Percentiles rank a stretch among this genome's conserved stretches.
phyloP scores from a whole-genome alignment of 1,140 invertebrate genomes.

The Pseudomyrmex cubaensis region DNA sequence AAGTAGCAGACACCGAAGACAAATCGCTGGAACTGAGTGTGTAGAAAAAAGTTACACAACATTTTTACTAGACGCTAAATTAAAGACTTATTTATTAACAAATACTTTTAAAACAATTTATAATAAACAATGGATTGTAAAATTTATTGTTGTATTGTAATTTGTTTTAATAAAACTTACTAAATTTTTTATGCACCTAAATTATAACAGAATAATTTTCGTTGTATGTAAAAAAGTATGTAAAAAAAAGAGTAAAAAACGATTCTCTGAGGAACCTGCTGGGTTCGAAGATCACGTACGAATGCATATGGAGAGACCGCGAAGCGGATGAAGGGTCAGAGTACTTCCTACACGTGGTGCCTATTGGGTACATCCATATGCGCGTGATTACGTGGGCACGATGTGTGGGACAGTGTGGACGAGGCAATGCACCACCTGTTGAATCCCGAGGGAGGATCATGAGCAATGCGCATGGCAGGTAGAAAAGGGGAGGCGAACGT shows the following conservation, averaged over 20 bases:
- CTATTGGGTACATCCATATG: slow-evolving; percentile 68
- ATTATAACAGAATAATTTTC: slow-evolving; percentile 2
- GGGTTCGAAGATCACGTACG: slow-evolving; percentile 72
- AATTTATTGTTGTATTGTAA: too few species aligned
- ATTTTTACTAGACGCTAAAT: slow-evolving; percentile 22
- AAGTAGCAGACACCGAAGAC: slow-evolving; percentile 42
- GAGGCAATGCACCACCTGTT: slow-evolving; percentile 72
- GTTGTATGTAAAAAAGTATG: not conserved
- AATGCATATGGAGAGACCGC: slow-evolving; percentile 69
- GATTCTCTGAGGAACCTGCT: slow-evolving; percentile 48
- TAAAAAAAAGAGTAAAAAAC: not conserved
- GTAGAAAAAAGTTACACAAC: slow-evolving; percentile 28
- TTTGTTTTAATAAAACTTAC: not conserved
- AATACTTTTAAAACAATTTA: slow-evolving; percentile 1
- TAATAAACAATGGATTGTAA: not conserved
- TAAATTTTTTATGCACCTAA: not conserved
- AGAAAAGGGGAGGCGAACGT: slow-evolving; percentile 22
- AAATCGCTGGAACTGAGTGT: slow-evolving; percentile 16
- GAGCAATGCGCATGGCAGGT: slow-evolving; percentile 33
- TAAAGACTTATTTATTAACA: not conserved
- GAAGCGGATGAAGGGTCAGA: slow-evolving; percentile 76
- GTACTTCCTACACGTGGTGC: slow-evolving; percentile 74
- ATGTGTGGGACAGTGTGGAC: slow-evolving; percentile 68
- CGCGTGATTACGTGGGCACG: slow-evolving; percentile 69
- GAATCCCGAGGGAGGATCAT: slow-evolving; percentile 65